phyloP scores from a whole-genome alignment of 2,113 vertebrate species.

The Chamaetylas fuelleborni region DNA sequence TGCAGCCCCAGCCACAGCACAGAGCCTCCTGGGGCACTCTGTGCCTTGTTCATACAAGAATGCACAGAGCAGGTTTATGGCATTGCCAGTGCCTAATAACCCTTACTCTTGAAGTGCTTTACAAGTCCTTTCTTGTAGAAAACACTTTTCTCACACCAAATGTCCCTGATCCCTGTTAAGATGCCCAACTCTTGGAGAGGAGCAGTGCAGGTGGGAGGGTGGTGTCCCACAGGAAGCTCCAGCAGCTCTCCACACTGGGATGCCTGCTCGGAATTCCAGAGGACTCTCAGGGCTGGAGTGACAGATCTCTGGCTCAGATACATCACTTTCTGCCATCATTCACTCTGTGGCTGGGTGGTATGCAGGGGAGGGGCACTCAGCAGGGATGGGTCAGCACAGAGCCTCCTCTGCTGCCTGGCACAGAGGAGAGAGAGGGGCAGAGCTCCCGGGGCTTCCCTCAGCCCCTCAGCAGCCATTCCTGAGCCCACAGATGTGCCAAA shows the following conservation, averaged over 20 bases:
- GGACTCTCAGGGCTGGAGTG: neutral
- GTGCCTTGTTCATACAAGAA: neutral
- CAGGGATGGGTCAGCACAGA: accelerated
- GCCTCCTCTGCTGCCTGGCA: neutral
- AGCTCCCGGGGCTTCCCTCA: neutral
- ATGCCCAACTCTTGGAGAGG: accelerated
- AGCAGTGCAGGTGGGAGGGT: neutral
- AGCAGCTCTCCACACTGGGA: neutral
- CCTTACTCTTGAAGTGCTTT: neutral
- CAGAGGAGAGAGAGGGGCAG: neutral
- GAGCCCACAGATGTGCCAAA: neutral
- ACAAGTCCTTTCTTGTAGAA: neutral
- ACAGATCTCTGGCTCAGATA: neutral
- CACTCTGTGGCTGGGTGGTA: neutral
- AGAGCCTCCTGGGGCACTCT: neutral
- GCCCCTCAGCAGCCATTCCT: neutral
- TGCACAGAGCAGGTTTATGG: neutral
- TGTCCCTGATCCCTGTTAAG: neutral
- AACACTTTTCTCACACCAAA: neutral
- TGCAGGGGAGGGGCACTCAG: neutral
- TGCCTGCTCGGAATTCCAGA: neutral
- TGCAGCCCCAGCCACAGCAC: accelerated
- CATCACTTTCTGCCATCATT: neutral
- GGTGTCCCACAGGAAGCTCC: neutral
- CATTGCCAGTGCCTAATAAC: neutral